Conservation (phyloP, 2,113 vertebrate species). For the Anolis carolinensis region DNA sequence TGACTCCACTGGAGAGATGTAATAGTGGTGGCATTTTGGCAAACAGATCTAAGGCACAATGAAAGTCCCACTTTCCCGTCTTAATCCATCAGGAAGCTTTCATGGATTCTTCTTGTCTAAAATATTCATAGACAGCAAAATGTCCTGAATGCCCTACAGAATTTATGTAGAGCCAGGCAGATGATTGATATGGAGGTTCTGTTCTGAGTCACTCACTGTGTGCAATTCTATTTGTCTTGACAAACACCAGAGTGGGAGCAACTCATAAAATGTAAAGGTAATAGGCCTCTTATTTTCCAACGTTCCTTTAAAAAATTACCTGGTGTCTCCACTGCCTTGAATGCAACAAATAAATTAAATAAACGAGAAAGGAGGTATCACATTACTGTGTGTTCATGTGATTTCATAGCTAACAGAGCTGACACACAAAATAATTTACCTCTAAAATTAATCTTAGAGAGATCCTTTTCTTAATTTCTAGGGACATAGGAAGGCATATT, state of each 20-base stretch:
- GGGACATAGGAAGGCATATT: not conserved
- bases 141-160: slow-evolving; percentile 87
- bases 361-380: slow-evolving; percentile 32
- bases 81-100: slow-evolving; percentile 82
- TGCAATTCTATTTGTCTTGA: slow-evolving; percentile 87
- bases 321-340: slow-evolving; percentile 56
- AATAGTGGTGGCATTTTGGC: slow-evolving; percentile 60
- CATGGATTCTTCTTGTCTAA: slow-evolving; percentile 81
- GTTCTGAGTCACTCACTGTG: slow-evolving; percentile 79
- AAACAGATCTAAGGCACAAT: slow-evolving; percentile 75
- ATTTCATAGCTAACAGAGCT: slow-evolving; percentile 32
- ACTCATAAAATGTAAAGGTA: slow-evolving; percentile 80
- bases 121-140: slow-evolving; percentile 87
- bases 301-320: slow-evolving; percentile 46
- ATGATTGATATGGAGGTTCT: slow-evolving; percentile 84
- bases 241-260: slow-evolving; percentile 77
- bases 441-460: slow-evolving; percentile 30
- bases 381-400: slow-evolving; percentile 18
- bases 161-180: slow-evolving; percentile 76
- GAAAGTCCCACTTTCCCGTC: slow-evolving; percentile 66
- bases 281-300: slow-evolving; percentile 68
- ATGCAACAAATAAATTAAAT: slow-evolving; percentile 67
- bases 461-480: slow-evolving; percentile 29
- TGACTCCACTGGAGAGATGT: slow-evolving; percentile 49
- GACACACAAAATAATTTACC: not conserved